Evolutionary conservation across 2,888 invertebrate genomes (phyloP).

Genomic region (Agrochola lychnidis): DNA sequence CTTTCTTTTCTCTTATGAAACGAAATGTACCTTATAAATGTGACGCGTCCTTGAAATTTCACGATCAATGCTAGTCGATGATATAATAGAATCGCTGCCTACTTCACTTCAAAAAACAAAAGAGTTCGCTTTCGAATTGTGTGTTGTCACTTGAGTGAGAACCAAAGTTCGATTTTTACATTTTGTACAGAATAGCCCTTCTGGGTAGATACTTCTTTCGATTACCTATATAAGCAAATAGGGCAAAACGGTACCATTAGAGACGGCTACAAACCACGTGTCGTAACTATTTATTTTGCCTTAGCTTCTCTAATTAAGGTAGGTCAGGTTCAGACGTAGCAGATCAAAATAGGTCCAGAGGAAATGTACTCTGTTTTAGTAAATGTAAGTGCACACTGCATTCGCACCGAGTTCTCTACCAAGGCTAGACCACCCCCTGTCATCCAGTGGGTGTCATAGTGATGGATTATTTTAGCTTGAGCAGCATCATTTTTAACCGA

Average conservation of each 20-base stretch:
- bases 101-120: background rate
- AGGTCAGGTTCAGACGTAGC: conserved; percentile 16
- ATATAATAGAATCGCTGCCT: no score
- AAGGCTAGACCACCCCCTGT: background rate
- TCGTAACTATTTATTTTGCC: background rate
- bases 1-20: no score
- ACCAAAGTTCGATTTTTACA: background rate
- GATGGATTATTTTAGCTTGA: background rate
- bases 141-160: background rate
- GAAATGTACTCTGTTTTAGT: background rate
- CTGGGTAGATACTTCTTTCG: no score
- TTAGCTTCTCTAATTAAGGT: background rate
- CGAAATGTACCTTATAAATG: no score
- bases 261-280: background rate
- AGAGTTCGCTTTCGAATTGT: background rate
- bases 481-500: background rate
- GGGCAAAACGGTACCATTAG: background rate
- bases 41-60: no score
- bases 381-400: background rate
- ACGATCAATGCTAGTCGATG: no score
- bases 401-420: background rate
- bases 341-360: background rate
- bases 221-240: no score
- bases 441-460: background rate
- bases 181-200: background rate